Percentiles rank a stretch among this genome's conserved stretches.
These are phyloP conservation scores for Cecropterus lyciades DNA, from an alignment of 1,140 invertebrate genomes.

Conservation along the genomic window DNA sequence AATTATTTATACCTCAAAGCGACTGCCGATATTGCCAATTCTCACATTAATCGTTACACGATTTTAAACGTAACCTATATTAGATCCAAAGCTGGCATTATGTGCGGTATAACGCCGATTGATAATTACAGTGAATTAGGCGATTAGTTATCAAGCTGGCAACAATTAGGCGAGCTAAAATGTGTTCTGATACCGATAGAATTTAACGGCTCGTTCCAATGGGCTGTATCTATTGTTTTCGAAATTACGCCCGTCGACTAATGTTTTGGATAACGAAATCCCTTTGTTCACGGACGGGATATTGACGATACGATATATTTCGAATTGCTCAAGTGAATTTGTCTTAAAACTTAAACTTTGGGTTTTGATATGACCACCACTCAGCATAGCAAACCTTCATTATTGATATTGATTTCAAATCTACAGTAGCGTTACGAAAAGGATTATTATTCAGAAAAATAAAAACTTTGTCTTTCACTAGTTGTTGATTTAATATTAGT, in stretches of 20 bases:
- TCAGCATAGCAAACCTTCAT: too few relatives aligned
- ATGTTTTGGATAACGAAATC: background rate
- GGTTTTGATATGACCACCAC: too few relatives aligned
- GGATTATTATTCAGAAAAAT: too few relatives aligned
- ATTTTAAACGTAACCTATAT: background rate
- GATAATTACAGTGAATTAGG: conserved; percentile 10
- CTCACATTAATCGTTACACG: background rate
- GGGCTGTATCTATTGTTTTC: conserved; percentile 3
- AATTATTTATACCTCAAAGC: background rate
- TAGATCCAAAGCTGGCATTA: background rate
- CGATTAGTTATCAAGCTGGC: conserved; percentile 6
- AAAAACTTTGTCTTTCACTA: too few relatives aligned
- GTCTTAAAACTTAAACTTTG: too few relatives aligned
- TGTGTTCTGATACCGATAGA: conserved; percentile 2
- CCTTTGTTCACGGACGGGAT: background rate
- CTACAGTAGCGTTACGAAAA: too few relatives aligned
- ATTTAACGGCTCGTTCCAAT: conserved; percentile 5
- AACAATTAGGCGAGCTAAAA: conserved; percentile 7
- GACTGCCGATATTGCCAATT: background rate
- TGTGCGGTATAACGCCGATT: conserved; percentile 5
- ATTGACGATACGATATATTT: background rate
- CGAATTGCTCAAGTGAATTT: too few relatives aligned
- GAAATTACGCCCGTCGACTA: background rate
- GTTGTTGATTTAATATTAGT: too few relatives aligned
- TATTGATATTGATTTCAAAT: too few relatives aligned